Evolutionary conservation across 2,888 invertebrate genomes (phyloP).

Genomic region (Carpatolechia fugitivella): DNA sequence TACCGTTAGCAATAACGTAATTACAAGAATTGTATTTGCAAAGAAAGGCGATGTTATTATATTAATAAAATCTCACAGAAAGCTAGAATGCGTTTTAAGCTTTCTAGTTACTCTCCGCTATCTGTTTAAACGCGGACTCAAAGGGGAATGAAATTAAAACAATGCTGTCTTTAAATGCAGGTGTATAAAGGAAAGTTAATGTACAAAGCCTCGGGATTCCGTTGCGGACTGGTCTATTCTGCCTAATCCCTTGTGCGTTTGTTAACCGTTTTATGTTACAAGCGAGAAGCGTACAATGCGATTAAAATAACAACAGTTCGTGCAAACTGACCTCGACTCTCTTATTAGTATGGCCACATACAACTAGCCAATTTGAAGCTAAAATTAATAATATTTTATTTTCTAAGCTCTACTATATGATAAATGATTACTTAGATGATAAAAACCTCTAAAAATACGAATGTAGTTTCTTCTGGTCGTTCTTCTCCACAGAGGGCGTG

Average conservation of each 20-base stretch:
- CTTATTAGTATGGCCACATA: no score
- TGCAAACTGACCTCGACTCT: no score
- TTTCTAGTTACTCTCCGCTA: not conserved
- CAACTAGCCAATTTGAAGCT: no score
- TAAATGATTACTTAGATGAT: no score
- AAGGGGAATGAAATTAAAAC: constrained; percentile 49
- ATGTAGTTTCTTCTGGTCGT: no score
- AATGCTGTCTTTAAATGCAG: constrained; percentile 64
- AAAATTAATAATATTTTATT: no score
- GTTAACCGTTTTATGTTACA: constrained; percentile 27
- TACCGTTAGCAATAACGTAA: no score
- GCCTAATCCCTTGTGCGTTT: constrained; percentile 57
- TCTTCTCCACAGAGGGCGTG: no score
- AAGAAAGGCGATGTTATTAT: not conserved
- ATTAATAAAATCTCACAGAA: not conserved
- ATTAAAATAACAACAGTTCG: no score
- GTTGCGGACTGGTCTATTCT: constrained; percentile 55
- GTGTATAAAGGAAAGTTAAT: constrained; percentile 69
- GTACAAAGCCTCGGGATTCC: constrained; percentile 64
- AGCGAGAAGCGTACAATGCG: not conserved
- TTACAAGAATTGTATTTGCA: no score
- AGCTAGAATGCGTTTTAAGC: not conserved
- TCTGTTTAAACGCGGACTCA: constrained; percentile 30
- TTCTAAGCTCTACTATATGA: no score
- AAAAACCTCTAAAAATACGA: no score